These are phyloP conservation scores for Myiothlypis chrysogaster DNA, from an alignment of 2,797 vertebrate species.

Conservation along the genomic window DNA sequence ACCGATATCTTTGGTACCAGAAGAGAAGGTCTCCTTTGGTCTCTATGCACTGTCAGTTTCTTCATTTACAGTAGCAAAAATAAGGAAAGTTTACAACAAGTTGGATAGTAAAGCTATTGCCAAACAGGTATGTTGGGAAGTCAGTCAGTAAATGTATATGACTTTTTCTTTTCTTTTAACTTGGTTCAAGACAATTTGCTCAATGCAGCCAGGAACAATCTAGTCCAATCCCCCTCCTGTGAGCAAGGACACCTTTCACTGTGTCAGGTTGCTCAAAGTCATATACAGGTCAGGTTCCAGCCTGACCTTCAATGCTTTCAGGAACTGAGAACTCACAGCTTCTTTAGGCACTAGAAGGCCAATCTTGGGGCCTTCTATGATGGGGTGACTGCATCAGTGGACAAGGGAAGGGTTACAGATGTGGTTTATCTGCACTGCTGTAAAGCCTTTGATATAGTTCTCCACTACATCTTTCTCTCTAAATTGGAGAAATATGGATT, in stretches of 20 bases:
- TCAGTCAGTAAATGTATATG: background rate
- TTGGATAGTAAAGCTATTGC: constrained; percentile 98
- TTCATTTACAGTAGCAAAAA: constrained; percentile 92
- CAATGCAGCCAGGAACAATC: background rate
- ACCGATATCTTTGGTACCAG: constrained; percentile 87
- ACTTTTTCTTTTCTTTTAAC: background rate
- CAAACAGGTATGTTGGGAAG: constrained; percentile 85
- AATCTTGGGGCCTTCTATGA: background rate
- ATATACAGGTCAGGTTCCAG: background rate
- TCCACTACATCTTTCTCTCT: background rate
- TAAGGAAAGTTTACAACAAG: constrained; percentile 97
- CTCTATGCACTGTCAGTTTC: constrained; percentile 92
- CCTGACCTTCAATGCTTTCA: background rate
- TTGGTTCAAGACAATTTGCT: background rate
- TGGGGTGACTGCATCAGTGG: background rate
- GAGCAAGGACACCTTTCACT: background rate
- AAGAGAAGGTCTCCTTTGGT: constrained; percentile 98
- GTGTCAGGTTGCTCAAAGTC: background rate
- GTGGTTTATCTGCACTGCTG: background rate
- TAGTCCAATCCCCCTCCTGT: background rate
- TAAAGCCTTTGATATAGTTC: background rate
- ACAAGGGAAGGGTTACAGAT: background rate
- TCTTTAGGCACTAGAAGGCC: background rate
- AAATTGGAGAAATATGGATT: background rate
- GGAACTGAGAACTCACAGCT: background rate